Percentiles rank a stretch among this genome's conserved stretches.
Conservation (phyloP, 2,113 vertebrate species). For the Podilymbus podiceps region DNA sequence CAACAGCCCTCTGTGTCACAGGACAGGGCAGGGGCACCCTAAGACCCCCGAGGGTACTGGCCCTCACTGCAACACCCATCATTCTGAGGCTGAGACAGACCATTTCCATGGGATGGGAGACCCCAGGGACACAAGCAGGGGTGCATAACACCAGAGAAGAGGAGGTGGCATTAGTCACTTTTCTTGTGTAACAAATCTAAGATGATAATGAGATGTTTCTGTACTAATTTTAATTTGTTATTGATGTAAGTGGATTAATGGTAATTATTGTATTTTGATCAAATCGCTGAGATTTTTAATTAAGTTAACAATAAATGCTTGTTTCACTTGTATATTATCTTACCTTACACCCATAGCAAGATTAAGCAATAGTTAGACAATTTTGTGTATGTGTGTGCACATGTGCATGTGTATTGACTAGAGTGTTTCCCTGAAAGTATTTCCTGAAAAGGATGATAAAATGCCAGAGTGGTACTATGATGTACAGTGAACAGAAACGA, state of each 20-base stretch:
- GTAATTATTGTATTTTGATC: neutral
- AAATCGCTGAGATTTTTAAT: neutral
- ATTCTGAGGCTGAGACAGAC: neutral
- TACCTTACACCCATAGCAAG: neutral
- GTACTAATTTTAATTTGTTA: neutral
- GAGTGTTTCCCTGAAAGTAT: neutral
- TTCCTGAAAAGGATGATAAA: neutral
- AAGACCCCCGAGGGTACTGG: accelerated
- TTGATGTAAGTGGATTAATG: neutral
- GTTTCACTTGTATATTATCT: neutral
- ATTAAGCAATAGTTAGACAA: neutral
- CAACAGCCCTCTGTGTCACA: neutral
- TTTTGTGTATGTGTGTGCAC: neutral
- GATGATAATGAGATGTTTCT: neutral
- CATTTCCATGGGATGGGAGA: neutral
- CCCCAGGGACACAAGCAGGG: neutral
- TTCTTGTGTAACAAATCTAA: neutral
- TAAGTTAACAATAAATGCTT: neutral
- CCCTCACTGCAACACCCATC: neutral
- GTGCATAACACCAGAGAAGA: neutral
- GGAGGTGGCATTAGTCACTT: neutral
- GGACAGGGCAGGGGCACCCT: neutral
- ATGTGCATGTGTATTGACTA: neutral
- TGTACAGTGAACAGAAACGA: neutral
- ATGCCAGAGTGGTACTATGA: no score